Evolutionary conservation across 2,888 invertebrate genomes (phyloP), one percentile per base, ranked within the genome.

Genomic region (Ommatoiulus sabulosus): DNA sequence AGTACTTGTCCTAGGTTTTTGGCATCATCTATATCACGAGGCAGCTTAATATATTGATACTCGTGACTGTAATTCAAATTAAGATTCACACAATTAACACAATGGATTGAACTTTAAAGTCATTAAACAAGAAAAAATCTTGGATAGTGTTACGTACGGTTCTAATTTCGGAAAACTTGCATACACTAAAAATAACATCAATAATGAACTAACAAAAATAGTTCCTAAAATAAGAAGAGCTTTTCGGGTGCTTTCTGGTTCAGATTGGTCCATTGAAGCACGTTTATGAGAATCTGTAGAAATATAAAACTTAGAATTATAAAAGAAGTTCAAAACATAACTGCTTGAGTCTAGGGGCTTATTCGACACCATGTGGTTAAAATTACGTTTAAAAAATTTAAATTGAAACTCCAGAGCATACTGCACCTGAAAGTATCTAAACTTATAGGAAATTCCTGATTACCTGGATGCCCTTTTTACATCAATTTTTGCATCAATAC

Each of bases 21-120:
- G 48, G 99, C 99, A 93, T 99, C 98, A 92, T 99, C 97, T 91
- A 99, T 96, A 93, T 98, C 96, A 93, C 96, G 95, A 88, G 99
- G 99, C 90, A 99, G 93, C 93, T 97, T 98, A 90, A 99, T 94
- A 93, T 97, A 86, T 35, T 88, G 35, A 35, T 44, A 52, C 89
- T 92, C 92, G 44, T 92, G 91, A 89, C 91, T 92, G 88, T 52
- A 46, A 84, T 24, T 8, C 10, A 12, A 24, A 48, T 48, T 48
- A 48, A n/a, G 7, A 17, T 4, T 4, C 10, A 15, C 4, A 1
- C 4, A 12, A 57, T 17, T 57, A 4, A 17, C 57, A 17, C 57
- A 17, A 17, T 57, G 10, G 15, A 57, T 57, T 57, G 57, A 57
- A 7, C 57, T 57, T 57, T 57, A 57, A 7, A 57, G 57, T 17